Evolutionary conservation across 2,113 vertebrate species (phyloP).

Genomic region (Saccopteryx bilineata): DNA sequence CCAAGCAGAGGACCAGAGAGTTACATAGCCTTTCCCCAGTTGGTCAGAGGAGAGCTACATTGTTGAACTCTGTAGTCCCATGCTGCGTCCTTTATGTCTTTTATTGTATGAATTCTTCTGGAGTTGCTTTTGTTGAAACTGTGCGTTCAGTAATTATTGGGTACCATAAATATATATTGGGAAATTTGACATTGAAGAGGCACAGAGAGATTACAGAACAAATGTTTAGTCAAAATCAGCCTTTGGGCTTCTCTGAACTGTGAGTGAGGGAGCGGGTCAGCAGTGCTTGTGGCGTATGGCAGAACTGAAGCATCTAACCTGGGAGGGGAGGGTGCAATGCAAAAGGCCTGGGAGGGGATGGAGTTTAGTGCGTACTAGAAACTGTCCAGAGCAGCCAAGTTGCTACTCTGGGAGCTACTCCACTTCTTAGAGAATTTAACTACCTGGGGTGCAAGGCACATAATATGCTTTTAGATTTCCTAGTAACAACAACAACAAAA

Average conservation of each 20-base stretch:
- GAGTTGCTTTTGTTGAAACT: constrained; percentile 12
- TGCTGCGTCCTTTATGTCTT: not conserved
- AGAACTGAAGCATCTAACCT: not conserved
- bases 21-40: not conserved
- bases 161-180: not conserved
- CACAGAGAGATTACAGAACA: not conserved
- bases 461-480: not conserved
- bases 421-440: not conserved
- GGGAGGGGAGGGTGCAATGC: not conserved
- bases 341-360: not conserved
- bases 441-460: not conserved
- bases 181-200: not conserved
- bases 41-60: not conserved
- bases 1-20: not conserved
- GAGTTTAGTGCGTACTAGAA: not conserved
- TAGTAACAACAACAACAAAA: not conserved
- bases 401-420: not conserved
- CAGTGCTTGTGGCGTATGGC: not conserved
- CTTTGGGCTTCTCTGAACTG: not conserved
- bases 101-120: constrained; percentile 4
- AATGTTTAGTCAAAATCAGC: not conserved
- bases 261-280: not conserved
- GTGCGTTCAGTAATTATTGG: not conserved
- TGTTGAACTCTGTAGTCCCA: not conserved
- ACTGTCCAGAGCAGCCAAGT: not conserved